Conservation (phyloP, 2,888 invertebrate genomes). For the Cenopis cana region DNA sequence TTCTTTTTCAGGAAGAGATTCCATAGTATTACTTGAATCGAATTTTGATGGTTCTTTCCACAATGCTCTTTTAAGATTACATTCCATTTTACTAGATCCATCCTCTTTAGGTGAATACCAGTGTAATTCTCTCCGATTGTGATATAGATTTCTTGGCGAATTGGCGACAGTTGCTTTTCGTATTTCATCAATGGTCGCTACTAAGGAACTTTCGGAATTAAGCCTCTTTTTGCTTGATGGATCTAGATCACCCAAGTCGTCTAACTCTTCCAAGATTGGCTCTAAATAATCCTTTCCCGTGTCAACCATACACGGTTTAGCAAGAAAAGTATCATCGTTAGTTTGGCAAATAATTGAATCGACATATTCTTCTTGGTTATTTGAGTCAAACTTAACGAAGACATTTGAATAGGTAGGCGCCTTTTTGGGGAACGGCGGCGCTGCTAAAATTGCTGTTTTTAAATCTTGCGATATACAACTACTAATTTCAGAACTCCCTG, state of each 20-base stretch:
- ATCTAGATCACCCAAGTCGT: conserved; percentile 81
- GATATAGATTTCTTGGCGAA: conserved; percentile 84
- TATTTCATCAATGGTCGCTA: conserved; percentile 87
- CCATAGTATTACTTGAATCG: conserved; percentile 75
- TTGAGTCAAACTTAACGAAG: conserved; percentile 76
- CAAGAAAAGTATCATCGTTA: conserved; percentile 79
- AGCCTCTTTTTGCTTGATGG: conserved; percentile 71
- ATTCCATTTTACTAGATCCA: conserved; percentile 66
- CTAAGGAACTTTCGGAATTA: conserved; percentile 85
- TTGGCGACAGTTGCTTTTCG: conserved; percentile 84
- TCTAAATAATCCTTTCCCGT: conserved; percentile 81
- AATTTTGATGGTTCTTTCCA: conserved; percentile 82
- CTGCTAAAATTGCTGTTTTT: conserved; percentile 74
- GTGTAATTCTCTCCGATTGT: conserved; percentile 76
- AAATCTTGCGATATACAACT: conserved; percentile 79
- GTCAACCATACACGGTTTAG: conserved; percentile 84
- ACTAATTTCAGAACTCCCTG: conserved; percentile 84
- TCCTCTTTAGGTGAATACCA: conserved; percentile 78
- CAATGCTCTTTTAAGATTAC: conserved; percentile 71
- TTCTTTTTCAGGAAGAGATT: conserved; percentile 75
- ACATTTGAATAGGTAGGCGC: conserved; percentile 79
- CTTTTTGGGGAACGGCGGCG: conserved; percentile 77
- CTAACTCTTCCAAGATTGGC: conserved; percentile 84
- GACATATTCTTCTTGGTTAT: conserved; percentile 80
- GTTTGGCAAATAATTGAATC: conserved; percentile 81